Conservation (phyloP, 30 jellyfish, hydroid and myxozoan genomes). For the Aurelia aurita complex sp. Pacific region DNA sequence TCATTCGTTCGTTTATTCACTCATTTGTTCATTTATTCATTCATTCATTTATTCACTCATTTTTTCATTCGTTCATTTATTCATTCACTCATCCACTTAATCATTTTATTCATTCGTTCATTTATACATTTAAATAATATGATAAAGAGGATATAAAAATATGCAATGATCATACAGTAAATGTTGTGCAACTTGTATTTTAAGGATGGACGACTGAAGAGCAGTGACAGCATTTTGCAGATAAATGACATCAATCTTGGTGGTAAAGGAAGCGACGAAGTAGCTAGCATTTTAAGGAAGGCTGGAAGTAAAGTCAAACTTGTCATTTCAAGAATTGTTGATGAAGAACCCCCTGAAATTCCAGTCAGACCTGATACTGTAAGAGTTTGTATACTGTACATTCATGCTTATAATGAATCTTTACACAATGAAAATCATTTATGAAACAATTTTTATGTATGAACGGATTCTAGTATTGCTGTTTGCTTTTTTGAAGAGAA, state of each 20-base stretch:
- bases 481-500: too few species aligned
- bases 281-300: constrained; percentile 80
- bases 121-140: neutral
- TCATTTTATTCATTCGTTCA: too few species aligned
- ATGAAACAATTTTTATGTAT: too few species aligned
- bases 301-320: constrained; percentile 90
- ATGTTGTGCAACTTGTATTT: neutral
- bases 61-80: neutral
- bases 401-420: neutral
- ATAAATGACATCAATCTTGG: constrained; percentile 87
- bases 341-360: constrained; percentile 80
- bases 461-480: too few species aligned
- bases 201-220: constrained; percentile 86
- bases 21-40: too few species aligned
- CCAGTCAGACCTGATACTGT: constrained; percentile 74
- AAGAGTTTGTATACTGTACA: constrained; percentile 5
- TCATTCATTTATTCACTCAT: neutral
- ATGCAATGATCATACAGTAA: neutral
- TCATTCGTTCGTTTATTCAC: too few species aligned
- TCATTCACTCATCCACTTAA: too few species aligned
- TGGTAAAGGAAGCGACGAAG: constrained; percentile 95
- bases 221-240: constrained; percentile 95
- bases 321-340: constrained; percentile 92
- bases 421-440: neutral
- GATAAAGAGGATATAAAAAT: neutral